Conservation (phyloP, 2,888 invertebrate genomes). For the Apotomis turbidana region DNA sequence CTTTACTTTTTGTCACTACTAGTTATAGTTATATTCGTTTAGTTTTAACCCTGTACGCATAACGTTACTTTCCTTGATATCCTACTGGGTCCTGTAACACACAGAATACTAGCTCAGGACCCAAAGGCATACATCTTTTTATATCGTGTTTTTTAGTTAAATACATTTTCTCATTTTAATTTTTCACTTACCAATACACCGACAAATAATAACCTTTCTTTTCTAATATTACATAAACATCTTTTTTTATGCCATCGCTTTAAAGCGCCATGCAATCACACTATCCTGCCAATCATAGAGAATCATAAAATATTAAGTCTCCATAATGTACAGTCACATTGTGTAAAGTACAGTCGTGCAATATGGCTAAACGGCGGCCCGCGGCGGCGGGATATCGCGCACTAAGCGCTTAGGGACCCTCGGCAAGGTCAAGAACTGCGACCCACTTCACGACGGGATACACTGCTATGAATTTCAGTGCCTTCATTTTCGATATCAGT, state of each 20-base stretch:
- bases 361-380: conserved; percentile 30
- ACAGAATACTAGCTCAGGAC: too few relatives aligned
- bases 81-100: too few relatives aligned
- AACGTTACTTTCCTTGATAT: too few relatives aligned
- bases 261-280: neutral
- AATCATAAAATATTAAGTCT: neutral
- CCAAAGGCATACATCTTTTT: too few relatives aligned
- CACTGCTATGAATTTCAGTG: neutral
- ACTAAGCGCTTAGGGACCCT: conserved; percentile 26
- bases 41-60: too few relatives aligned
- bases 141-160: too few relatives aligned
- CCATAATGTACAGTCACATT: conserved; percentile 14
- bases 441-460: conserved; percentile 11
- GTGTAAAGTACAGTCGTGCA: conserved; percentile 24
- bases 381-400: conserved; percentile 26
- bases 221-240: too few relatives aligned
- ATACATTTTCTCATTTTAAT: too few relatives aligned
- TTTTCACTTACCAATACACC: too few relatives aligned
- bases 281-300: conserved; percentile 1
- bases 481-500: neutral
- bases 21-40: too few relatives aligned
- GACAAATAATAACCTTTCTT: too few relatives aligned
- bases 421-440: conserved; percentile 37
- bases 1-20: too few relatives aligned
- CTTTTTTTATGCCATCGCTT: neutral